A percentile compares a stretch with the other conserved stretches of the same genome.
Evolutionary conservation across 2,113 vertebrate genomes (phyloP).

Genomic region (Xenus cinereus): DNA sequence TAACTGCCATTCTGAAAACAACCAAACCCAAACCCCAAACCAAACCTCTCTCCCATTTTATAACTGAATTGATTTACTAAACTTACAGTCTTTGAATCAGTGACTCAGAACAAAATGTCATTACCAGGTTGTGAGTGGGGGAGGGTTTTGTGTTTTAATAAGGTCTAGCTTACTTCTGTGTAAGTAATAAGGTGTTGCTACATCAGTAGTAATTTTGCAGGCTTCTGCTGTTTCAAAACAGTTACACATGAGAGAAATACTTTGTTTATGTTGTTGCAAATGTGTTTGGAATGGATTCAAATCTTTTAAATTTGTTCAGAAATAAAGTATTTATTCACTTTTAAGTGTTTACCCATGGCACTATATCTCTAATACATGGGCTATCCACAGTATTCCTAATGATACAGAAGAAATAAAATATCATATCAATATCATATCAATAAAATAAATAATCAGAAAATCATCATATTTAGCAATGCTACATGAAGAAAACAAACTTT

Average conservation of each 20-base stretch:
- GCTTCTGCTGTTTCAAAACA: neutral
- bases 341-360: neutral
- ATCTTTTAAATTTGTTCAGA: neutral
- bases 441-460: neutral
- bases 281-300: neutral
- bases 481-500: neutral
- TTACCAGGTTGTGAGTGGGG: neutral
- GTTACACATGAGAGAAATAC: neutral
- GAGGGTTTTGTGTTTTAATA: neutral
- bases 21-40: rapidly evolving
- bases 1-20: neutral
- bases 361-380: neutral
- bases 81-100: neutral
- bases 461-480: neutral
- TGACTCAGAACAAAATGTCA: neutral
- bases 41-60: neutral
- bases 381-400: neutral
- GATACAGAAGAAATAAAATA: neutral
- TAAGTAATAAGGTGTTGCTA: neutral
- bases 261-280: neutral
- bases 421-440: no score
- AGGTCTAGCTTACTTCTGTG: neutral
- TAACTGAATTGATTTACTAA: neutral
- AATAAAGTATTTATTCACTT: neutral
- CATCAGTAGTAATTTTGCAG: neutral